These are phyloP conservation scores for Batillaria attramentaria DNA, from an alignment of 1,140 invertebrate species.

Conservation along the genomic window DNA sequence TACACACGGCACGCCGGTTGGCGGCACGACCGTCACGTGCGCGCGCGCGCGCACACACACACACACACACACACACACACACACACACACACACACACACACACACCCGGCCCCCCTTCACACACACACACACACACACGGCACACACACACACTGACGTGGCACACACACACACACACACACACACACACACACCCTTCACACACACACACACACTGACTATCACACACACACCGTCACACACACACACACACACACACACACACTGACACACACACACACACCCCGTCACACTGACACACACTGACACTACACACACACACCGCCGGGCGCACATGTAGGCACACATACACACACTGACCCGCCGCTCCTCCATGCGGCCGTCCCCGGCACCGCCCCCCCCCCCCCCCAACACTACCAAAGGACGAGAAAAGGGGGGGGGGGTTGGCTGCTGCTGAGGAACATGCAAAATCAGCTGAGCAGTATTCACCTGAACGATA, in stretches of 20 bases:
- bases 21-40: background rate
- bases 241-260: background rate
- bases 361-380: no score
- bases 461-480: no score
- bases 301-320: no score
- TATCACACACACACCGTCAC: background rate
- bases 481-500: no score
- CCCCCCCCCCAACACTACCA: no score
- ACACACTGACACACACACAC: background rate
- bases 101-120: constrained; percentile 21
- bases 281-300: no score
- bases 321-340: no score
- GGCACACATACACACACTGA: no score
- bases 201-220: constrained; percentile 3
- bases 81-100: constrained; percentile 19
- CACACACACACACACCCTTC: background rate
- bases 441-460: no score
- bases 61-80: constrained; percentile 28
- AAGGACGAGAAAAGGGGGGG: no score
- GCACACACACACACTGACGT: constrained; percentile 28
- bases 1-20: no score
- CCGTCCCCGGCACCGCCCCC: no score
- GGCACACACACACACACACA: constrained; percentile 15
- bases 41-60: constrained; percentile 25
- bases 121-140: constrained; percentile 30